Percentiles rank a stretch among this genome's conserved stretches.
phyloP scores from a whole-genome alignment of 2,888 invertebrate species.

The Mythimna vitellina region DNA sequence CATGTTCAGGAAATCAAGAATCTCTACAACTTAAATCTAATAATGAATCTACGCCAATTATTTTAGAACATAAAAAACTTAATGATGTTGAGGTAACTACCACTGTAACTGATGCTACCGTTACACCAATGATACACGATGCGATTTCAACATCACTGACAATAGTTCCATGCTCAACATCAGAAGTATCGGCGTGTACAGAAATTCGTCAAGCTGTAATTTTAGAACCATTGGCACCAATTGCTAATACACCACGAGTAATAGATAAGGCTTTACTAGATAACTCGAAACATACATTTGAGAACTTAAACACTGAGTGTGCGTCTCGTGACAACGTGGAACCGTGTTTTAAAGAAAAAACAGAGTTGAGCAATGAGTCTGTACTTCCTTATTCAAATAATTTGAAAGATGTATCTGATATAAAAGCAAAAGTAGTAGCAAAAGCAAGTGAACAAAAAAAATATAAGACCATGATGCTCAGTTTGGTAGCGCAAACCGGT shows the following conservation, averaged over 20 bases:
- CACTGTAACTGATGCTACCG: background rate
- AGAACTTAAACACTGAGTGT: constrained; percentile 9
- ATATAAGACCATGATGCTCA: constrained; percentile 7
- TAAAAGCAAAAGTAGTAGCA: background rate
- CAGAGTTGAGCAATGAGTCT: background rate
- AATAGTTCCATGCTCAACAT: background rate
- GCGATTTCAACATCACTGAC: background rate
- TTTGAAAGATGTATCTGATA: background rate
- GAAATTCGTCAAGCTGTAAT: background rate
- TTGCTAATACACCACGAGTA: background rate
- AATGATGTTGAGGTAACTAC: background rate
- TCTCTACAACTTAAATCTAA: background rate
- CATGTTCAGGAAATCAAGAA: background rate
- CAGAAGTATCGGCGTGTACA: background rate
- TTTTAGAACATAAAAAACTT: background rate
- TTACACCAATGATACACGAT: background rate
- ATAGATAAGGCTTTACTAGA: background rate
- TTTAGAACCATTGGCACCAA: background rate
- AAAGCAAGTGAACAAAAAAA: constrained; percentile 8
- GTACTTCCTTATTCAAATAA: background rate
- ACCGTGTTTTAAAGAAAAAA: background rate
- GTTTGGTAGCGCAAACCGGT: constrained; percentile 40
- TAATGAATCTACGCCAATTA: background rate
- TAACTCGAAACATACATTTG: background rate
- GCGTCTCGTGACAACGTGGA: background rate